phyloP scores from a whole-genome alignment of 2,797 vertebrate genomes.

The Alcedo quadribrachys region DNA sequence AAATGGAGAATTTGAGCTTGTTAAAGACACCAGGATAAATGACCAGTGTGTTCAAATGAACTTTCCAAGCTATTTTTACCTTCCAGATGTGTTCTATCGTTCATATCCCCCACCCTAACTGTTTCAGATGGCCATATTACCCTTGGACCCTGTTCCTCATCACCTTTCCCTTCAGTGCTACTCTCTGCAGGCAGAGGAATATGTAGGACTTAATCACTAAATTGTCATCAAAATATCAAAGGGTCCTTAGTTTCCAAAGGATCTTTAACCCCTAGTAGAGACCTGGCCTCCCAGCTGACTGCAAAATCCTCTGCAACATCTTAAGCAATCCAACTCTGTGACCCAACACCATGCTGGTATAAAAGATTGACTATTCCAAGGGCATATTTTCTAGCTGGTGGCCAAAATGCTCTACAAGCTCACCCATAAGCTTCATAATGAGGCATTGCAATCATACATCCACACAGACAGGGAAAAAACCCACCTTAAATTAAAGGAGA shows the following conservation, averaged over 20 bases:
- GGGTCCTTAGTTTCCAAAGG: neutral
- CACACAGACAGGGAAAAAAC: neutral
- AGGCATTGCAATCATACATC: neutral
- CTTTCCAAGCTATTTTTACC: neutral
- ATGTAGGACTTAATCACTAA: neutral
- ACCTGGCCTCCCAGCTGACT: neutral
- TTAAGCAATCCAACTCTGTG: neutral
- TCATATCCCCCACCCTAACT: neutral
- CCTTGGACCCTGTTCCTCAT: neutral
- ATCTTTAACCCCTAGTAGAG: neutral
- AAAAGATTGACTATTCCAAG: neutral
- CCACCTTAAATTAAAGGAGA: neutral
- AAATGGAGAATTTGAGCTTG: neutral
- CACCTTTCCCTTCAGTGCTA: neutral
- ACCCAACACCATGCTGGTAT: accelerated
- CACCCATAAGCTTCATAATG: neutral
- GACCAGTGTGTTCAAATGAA: neutral
- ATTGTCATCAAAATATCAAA: neutral
- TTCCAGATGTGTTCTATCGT: neutral
- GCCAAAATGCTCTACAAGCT: neutral
- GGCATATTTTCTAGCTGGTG: neutral
- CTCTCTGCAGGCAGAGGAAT: neutral
- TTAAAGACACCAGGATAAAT: neutral
- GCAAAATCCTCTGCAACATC: neutral
- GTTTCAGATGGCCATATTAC: neutral